Percentiles rank a stretch among this genome's conserved stretches.
These are phyloP conservation scores for Aphidius ervi DNA, from an alignment of 1,140 invertebrate genomes.

Conservation along the genomic window DNA sequence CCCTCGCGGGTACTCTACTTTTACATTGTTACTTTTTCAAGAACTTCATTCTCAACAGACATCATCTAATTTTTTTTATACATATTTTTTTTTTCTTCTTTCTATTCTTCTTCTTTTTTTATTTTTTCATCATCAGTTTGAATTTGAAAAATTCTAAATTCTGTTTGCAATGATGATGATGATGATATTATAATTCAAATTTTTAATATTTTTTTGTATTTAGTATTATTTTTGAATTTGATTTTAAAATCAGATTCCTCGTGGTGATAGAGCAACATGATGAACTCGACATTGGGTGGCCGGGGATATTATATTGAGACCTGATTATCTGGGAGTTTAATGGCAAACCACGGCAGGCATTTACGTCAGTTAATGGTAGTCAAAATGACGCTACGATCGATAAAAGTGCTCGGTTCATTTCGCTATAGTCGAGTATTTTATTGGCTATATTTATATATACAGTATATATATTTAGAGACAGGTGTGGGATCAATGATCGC, in stretches of 20 bases:
- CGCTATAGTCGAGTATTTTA: not conserved
- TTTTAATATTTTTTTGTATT: not conserved
- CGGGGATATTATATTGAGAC: not conserved
- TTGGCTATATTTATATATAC: too few relatives aligned
- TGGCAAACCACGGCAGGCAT: slow-evolving; percentile 20
- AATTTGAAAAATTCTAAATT: too few relatives aligned
- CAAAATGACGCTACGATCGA: slow-evolving; percentile 16
- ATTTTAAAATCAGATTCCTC: too few relatives aligned
- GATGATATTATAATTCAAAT: not conserved
- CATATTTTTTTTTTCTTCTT: too few relatives aligned
- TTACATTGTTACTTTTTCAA: too few relatives aligned
- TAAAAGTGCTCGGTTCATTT: slow-evolving; percentile 21
- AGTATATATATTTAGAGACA: not conserved
- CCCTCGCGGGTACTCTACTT: too few relatives aligned
- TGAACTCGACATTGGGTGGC: slow-evolving; percentile 9
- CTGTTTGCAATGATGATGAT: not conserved
- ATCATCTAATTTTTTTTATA: too few relatives aligned
- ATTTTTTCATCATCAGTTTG: too few relatives aligned
- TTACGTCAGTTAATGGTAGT: slow-evolving; percentile 21
- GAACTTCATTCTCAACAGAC: too few relatives aligned
- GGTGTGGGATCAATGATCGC: slow-evolving; percentile 5
- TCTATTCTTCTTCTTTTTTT: too few relatives aligned
- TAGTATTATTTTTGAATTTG: too few relatives aligned
- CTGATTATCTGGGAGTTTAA: slow-evolving; percentile 24
- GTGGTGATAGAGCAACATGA: not conserved